Base-by-base conservation (phyloP, 2,113 vertebrate species). In the Castor canadensis region DNA sequence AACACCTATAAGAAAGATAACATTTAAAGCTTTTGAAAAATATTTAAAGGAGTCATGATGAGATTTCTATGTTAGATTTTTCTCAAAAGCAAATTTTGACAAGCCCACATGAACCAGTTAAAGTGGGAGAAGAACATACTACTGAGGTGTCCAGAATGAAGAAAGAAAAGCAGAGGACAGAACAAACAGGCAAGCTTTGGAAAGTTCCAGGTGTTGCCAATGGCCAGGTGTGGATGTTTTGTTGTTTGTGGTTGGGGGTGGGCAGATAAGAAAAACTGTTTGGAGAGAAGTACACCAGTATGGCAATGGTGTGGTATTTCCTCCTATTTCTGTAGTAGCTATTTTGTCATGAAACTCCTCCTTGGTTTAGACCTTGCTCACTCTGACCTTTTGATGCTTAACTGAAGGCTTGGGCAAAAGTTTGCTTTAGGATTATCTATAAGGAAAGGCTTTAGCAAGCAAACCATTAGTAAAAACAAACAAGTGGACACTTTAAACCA, bases 371-470 rank as follows among this genome's bases (percentile, higher is more conserved):
- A 64, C 28, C 24, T 81, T 86, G 38, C 56, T 92, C 10, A 79
- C 43, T 20, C n/a, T 94, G 54, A 89, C 67, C 17, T 94, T 64
- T 19, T 43, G 28, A 38, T 67, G 16, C 54, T 93, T 64, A 77
- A 56, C 5, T 15, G 6, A 28, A 75, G 9, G 72, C 40, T 9
- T 30, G 49, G 35, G 32, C 26, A 40, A 38, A 91, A 40, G 26
- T 96, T 93, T 96, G 60, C 40, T 45, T 91, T 66, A 15, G 60
- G 67, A 76, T 89, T 89, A 93, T 35, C 10, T 85, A 24, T 69
- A 66, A 93, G 45, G 83, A 91, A 91, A 75, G 43, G 83, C 32
- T 85, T 93, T 64, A 64, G 13, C 6, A 71, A 71, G 30, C 20
- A 87, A 95, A 88, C 4, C 0, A 0, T 80, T 67, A 84, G 71